Evolutionary conservation across 2,888 invertebrate species (phyloP).

Genomic region (Adineta ricciae): DNA sequence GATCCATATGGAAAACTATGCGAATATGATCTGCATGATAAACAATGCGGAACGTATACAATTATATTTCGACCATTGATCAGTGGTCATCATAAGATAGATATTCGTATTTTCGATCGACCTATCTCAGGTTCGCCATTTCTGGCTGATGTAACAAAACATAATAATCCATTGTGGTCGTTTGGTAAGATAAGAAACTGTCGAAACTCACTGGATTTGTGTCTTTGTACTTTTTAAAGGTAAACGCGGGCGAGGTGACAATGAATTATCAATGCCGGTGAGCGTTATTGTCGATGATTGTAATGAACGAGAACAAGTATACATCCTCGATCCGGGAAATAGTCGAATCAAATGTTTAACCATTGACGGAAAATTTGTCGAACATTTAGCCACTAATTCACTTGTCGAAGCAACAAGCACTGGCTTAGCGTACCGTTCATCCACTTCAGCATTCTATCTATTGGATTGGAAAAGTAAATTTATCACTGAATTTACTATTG

Average conservation of each 20-base stretch:
- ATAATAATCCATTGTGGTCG: constrained; percentile 66
- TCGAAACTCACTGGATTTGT: too few species aligned
- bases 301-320: constrained; percentile 16
- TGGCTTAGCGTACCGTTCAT: constrained; percentile 1
- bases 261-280: constrained; percentile 31
- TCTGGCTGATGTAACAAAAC: constrained; percentile 60
- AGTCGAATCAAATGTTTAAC: constrained; percentile 31
- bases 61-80: constrained; percentile 53
- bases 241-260: constrained; percentile 16
- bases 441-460: not conserved
- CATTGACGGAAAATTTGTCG: constrained; percentile 25
- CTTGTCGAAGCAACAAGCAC: not conserved
- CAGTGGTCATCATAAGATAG: constrained; percentile 52
- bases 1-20: constrained; percentile 41
- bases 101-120: constrained; percentile 69
- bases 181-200: too few species aligned
- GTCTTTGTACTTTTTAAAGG: not conserved
- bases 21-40: constrained; percentile 22
- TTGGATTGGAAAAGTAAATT: not conserved
- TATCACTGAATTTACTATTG: not conserved
- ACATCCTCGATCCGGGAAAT: constrained; percentile 28
- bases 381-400: not conserved
- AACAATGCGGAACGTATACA: constrained; percentile 61
- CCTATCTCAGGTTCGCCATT: constrained; percentile 73
- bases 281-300: constrained; percentile 20